Base-by-base conservation (phyloP, 2,797 vertebrate species). In the Chloroceryle inda region DNA sequence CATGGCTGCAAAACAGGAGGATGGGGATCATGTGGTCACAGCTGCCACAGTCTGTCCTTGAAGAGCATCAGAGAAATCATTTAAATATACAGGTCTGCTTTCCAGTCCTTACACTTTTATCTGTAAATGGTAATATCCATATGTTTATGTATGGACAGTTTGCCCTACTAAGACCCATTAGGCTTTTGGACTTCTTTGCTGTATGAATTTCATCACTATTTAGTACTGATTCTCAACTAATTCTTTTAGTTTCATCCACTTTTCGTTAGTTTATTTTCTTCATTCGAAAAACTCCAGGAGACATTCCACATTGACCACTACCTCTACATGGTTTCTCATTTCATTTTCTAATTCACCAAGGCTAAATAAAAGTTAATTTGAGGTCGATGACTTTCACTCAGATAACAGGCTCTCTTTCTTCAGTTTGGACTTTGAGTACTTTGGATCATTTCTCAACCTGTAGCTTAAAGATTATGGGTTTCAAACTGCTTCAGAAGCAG, bases 1-100 rank as follows among this genome's bases (percentile, higher is more conserved):
- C 92, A 91, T 74, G 89, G 74, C 85, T 83, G 93, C 88, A 97
- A 97, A 98, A 97, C 96, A 98, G 96, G 94, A 95, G 58, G 76
- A 88, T 82, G 78, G 96, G 92, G 88, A 95, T 53, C 8, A 13
- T 49, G 19, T 78, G 77, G 97, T 52, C 97, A 96, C 97, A 98
- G 94, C 95, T 97, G 97, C 91, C 87, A 11, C 6, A 31, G 82
- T 69, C 44, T 85, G 85, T 74, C 95, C 92, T 94, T 68, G 77
- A 42, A 90, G 83, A 94, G 29, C 37, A 72, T 83, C 64, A 67
- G 35, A 55, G 6, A 53, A 53, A 63, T 31, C 3, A 24, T 82
- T 96, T 97, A 96, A 97, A 97, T 92, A 68, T 27, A 92, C 56
- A 95, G 49, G 14, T 76, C 50, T 82, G 35, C 35, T 53, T 69